phyloP scores from a whole-genome alignment of 1,140 invertebrate species.

The Drosophila cardini region DNA sequence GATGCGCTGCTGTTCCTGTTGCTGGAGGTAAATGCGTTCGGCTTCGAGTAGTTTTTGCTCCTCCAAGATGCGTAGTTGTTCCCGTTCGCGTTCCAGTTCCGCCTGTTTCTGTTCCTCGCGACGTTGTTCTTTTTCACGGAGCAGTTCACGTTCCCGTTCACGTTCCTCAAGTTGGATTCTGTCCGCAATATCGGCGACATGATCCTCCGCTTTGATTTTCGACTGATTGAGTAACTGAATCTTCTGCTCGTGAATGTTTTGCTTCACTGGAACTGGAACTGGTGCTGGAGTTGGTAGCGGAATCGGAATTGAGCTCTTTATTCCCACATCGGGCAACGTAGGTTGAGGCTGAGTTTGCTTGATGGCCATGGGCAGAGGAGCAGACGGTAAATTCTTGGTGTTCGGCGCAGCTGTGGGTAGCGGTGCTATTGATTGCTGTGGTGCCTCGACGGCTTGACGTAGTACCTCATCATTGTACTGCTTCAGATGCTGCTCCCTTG shows the following conservation, averaged over 20 bases:
- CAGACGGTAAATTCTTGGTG: not conserved
- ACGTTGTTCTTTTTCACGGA: conserved; percentile 56
- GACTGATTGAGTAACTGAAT: conserved; percentile 53
- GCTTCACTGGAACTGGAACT: conserved; percentile 6
- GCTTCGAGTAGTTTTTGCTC: conserved; percentile 54
- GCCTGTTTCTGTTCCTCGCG: conserved; percentile 53
- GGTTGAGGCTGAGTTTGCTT: not conserved
- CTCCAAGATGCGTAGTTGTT: conserved; percentile 54
- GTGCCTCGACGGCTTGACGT: conserved; percentile 34
- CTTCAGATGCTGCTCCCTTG: conserved; percentile 70
- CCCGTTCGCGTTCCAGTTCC: conserved; percentile 52
- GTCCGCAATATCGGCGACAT: conserved; percentile 60
- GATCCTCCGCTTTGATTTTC: conserved; percentile 61
- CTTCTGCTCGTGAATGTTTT: conserved; percentile 57
- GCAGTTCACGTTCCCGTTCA: conserved; percentile 49
- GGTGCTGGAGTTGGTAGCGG: too few relatives aligned
- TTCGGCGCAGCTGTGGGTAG: conserved; percentile 32
- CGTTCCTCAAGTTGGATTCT: conserved; percentile 56
- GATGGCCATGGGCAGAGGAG: not conserved
- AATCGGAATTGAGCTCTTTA: conserved; percentile 13
- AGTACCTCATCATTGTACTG: conserved; percentile 61
- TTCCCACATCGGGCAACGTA: not conserved
- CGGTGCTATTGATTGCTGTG: conserved; percentile 36
- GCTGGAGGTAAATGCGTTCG: conserved; percentile 54
- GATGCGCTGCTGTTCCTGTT: conserved; percentile 59